Evolutionary conservation across 2,888 invertebrate genomes (phyloP), one percentile per base, ranked within the genome.

Genomic region (Elgonia sp.): DNA sequence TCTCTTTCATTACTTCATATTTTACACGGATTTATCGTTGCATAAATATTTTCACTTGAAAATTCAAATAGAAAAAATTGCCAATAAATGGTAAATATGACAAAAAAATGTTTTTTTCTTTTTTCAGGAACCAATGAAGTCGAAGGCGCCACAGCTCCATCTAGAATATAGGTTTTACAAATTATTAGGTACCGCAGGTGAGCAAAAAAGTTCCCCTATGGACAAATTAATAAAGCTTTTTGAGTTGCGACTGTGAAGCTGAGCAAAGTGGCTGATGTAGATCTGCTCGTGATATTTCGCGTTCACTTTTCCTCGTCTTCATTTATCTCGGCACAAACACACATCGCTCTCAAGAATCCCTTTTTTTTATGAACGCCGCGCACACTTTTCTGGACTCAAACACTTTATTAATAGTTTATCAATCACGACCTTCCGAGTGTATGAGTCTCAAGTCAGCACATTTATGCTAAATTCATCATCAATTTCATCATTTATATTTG

Each of bases 131-230:
- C 99, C 99, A 94, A 99, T 99, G 99, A 99, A 99, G 96, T 99
- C 99, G 93, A 99, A 99, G 96, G 99, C 99, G 94, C 99, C 99
- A 90, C 99, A 99, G 96, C 96, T 99, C 95, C 99, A 99, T 95
- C 97, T 99, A 96, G 99, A 99, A 96, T 99, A 99, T 97, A 97
- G 99, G 96, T 99, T 99, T 97, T 99, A 99, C 96, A 99, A 99
- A 96, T 97, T 99, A 96, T 97, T 99, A 96, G 99, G 99, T 95
- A 97, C 98, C 95, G 97, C 98, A 96, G 99, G 99, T 99, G 95
- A 97, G 97, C 94, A 53, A 14, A 84, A 5, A 12, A 16, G 63
- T 65, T 77, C 46, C 76, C 50, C 18, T 60, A 53, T 70, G 57
- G 67, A 57, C 57, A 37, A 29, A 76, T 60, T 76, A 75, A 76